Conservation (phyloP, 2,888 invertebrate genomes). For the Rambutsinella grinnellia region DNA sequence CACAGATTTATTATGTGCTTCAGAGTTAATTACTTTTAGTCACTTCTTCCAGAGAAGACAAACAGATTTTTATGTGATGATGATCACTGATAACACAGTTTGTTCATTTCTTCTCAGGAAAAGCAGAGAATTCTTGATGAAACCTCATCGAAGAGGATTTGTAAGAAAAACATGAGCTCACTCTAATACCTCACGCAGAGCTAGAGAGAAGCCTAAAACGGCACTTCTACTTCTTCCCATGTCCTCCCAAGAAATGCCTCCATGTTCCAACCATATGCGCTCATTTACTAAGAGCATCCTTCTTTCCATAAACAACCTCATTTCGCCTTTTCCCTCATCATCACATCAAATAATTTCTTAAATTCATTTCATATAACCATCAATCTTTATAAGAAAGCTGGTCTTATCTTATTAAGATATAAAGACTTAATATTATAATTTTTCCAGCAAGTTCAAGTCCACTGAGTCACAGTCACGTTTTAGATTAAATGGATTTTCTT, state of each 20-base stretch:
- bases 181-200: not conserved
- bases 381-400: no score
- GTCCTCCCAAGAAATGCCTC: not conserved
- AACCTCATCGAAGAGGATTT: not conserved
- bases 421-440: no score
- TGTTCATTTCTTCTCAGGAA: no score
- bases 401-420: no score
- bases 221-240: not conserved
- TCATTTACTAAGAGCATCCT: not conserved
- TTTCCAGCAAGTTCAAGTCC: slow-evolving; percentile 46
- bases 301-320: not conserved
- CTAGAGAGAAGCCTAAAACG: not conserved
- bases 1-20: no score
- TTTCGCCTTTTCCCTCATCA: not conserved
- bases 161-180: not conserved
- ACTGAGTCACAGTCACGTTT: slow-evolving; percentile 55
- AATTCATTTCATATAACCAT: no score
- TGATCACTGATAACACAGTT: no score
- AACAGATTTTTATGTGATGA: no score
- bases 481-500: not conserved
- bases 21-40: no score
- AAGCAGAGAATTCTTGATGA: no score
- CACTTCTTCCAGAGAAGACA: no score
- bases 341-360: not conserved
- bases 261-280: not conserved